Evolutionary conservation across 2,888 invertebrate genomes (phyloP).

Genomic region (Pseudococcus longispinus): DNA sequence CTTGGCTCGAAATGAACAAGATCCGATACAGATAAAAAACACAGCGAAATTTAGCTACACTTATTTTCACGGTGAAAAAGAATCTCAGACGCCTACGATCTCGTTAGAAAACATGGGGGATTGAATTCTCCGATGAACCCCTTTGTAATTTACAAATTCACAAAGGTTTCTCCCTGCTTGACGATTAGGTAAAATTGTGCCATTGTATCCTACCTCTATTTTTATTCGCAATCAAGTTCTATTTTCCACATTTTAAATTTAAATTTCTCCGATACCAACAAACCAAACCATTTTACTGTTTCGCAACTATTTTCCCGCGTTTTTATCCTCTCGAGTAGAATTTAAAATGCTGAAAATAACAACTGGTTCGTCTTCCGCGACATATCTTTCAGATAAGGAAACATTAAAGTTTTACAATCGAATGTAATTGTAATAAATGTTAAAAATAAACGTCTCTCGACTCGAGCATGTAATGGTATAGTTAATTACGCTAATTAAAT

Average conservation of each 20-base stretch:
- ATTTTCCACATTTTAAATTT: neutral
- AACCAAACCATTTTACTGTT: neutral
- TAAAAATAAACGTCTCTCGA: conserved; percentile 8
- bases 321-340: neutral
- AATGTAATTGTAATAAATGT: neutral
- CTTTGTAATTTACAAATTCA: neutral
- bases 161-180: neutral
- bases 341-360: neutral
- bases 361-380: neutral
- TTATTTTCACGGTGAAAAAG: neutral
- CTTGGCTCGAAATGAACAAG: neutral
- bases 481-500: conserved; percentile 34
- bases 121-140: neutral
- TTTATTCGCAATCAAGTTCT: neutral
- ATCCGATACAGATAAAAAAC: neutral
- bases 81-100: neutral
- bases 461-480: neutral
- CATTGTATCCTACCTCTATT: too few relatives aligned
- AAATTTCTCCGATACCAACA: neutral
- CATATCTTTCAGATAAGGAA: neutral
- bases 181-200: neutral
- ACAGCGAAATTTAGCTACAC: neutral
- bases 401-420: conserved; percentile 8
- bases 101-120: neutral
- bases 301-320: neutral